Evolutionary conservation across 2,113 vertebrate genomes (phyloP), one percentile per base, ranked within the genome.

Genomic region (Gobiocypris rarus): DNA sequence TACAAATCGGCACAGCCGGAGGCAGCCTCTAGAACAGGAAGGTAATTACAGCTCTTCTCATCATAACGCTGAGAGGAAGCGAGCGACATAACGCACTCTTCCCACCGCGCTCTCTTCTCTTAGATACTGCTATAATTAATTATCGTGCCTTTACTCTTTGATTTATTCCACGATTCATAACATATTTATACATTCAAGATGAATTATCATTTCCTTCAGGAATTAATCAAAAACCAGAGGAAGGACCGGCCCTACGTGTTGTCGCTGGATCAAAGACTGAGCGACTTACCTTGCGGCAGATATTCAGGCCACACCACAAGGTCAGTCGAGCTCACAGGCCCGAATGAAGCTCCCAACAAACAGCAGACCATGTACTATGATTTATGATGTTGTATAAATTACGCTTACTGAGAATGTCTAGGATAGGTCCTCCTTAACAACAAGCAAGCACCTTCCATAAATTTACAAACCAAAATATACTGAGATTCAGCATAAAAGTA

Each of bases 121-220:
- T 85, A 63, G 87, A 89, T 87, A 90, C 88, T 58, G 70, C 54
- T 56, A 88, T 94, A 92, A 94, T 95, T 94, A 94, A 94, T 94
- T 94, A 94, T 93, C 92, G 91, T 93, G 90, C 90, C 91, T 81
- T 92, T 91, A 91, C 92, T 92, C 93, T 94, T 92, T 94, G 94
- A 95, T 94, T 94, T 93, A 93, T 95, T 92, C 90, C 88, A 87
- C 89, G 86, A 92, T 94, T 95, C 93, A 94, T 95, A 95, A 94
- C 93, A 93, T 95, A 94, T 95, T 95, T 93, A 95, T 94, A 92
- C 91, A 93, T 94, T 93, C 93, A 91, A 93, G 93, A 94, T 92
- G 92, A 95, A 95, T 94, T 90, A 94, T 95, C 91, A 94, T 94
- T 93, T 94, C 93, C 94, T 94, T 89, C 89, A 92, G 93, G 94